These are phyloP conservation scores for Athalia circularis DNA, from an alignment of 2,888 invertebrate genomes.

Conservation along the genomic window DNA sequence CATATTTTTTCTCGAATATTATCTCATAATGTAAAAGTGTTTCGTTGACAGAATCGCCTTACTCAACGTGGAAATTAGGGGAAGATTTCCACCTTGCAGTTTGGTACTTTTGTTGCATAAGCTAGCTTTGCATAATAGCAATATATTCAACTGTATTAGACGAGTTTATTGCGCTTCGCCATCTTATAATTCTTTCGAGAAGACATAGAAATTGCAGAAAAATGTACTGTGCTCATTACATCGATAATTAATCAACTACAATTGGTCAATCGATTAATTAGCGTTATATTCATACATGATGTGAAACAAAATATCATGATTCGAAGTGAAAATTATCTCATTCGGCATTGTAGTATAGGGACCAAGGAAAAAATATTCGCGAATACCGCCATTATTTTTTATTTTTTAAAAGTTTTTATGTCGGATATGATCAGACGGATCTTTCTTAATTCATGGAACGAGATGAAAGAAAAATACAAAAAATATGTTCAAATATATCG, in stretches of 20 bases:
- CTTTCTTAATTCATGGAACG: no score
- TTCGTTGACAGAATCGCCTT: not conserved
- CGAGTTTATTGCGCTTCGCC: not conserved
- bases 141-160: not conserved
- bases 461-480: no score
- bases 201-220: no score
- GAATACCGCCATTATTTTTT: not conserved
- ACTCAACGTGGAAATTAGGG: slow-evolving; percentile 68
- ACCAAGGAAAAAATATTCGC: slow-evolving; percentile 8
- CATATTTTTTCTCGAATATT: not conserved
- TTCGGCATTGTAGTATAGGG: slow-evolving; percentile 25
- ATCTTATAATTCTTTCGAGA: no score
- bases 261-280: not conserved
- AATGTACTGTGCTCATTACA: no score
- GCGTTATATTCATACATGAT: not conserved
- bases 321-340: slow-evolving; percentile 18
- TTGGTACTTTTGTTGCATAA: slow-evolving; percentile 16
- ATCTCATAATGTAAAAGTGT: not conserved
- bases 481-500: no score
- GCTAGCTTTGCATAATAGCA: not conserved
- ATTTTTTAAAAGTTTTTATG: not conserved
- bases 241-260: no score
- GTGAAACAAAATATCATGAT: not conserved
- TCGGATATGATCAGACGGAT: not conserved
- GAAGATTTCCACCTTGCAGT: slow-evolving; percentile 69